Evolutionary conservation across 2,888 invertebrate species (phyloP), one percentile per base, ranked within the genome.

Genomic region (Cylindroiulus punctatus): DNA sequence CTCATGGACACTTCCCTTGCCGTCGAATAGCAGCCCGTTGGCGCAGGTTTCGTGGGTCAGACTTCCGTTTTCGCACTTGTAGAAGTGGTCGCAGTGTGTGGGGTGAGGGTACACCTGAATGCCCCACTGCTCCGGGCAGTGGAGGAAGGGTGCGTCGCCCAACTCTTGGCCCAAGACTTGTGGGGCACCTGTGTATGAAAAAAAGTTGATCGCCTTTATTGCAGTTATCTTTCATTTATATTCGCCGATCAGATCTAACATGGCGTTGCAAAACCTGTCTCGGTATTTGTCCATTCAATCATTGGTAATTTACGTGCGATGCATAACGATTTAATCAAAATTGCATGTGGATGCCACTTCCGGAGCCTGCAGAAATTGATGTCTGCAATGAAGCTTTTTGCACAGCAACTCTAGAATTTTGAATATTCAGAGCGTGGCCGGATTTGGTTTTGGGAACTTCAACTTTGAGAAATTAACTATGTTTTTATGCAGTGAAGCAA

Each of bases 61-160:
- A 1, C 96, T 96, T 82, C 97, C 97, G 90, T 97, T 97, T 88
- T 95, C 95, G 91, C 97, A 98, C 65, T 97, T 93, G 93, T 96
- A 97, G 93, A 97, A 97, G 90, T 96, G 94, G 91, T 96, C 95
- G 90, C 97, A 97, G 86, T 94, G 93, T 90, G 96, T 95, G 0
- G 97, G 96, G 90, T 97, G 96, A 7, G 95, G 94, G 91, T 97
- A 96, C 0, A 96, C 94, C 92, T 95, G 93, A 17, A 94, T 94
- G 76, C 97, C 97, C 90, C 95, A 92, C 85, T 93, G 93, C 89
- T 97, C 96, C 0, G 96, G 97, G 90, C 97, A 87, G 22, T 87
- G 85, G 12, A 85, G 47, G 19, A 82, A 52, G 32, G 83, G 86
- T 0, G 86, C 84, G 42, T 86, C 86, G 17, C 86, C 86, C 52